Percentiles rank a stretch among this genome's conserved stretches.
Evolutionary conservation across 2,888 invertebrate species (phyloP).

Genomic region (Drosophila colorata): DNA sequence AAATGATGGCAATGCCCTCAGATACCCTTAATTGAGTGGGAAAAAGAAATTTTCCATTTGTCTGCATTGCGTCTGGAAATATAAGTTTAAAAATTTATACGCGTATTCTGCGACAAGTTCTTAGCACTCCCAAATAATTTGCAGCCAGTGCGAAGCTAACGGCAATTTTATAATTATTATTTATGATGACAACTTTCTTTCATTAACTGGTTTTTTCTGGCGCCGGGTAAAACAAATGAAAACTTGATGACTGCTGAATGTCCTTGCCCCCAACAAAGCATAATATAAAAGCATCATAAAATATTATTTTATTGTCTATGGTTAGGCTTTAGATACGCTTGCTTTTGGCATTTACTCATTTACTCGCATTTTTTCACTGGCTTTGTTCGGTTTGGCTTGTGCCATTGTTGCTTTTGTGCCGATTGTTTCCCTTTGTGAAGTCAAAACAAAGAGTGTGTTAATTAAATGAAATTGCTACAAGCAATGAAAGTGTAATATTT

Average conservation of each 20-base stretch:
- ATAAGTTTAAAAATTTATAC: conserved; percentile 14
- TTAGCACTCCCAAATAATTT: background rate
- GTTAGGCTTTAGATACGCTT: conserved; percentile 9
- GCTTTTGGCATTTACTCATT: conserved; percentile 9
- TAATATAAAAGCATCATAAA: conserved; percentile 55
- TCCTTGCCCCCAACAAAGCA: conserved; percentile 34
- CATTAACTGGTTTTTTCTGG: conserved; percentile 20
- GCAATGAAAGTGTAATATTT: conserved; percentile 21
- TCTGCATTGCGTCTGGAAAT: conserved; percentile 29
- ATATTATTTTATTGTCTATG: conserved; percentile 57
- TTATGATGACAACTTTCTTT: conserved; percentile 26
- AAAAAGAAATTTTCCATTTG: conserved; percentile 19
- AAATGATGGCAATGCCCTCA: conserved; percentile 31
- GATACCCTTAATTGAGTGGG: conserved; percentile 39
- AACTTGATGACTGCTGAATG: conserved; percentile 58
- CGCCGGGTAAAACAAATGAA: background rate
- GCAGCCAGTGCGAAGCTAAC: background rate
- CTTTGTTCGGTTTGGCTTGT: conserved; percentile 39
- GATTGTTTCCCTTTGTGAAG: conserved; percentile 37
- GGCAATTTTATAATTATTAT: conserved; percentile 31
- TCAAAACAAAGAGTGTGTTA: conserved; percentile 50
- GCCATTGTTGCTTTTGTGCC: conserved; percentile 43
- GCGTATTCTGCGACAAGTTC: conserved; percentile 15
- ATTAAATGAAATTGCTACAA: conserved; percentile 63
- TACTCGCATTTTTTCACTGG: conserved; percentile 1